Evolutionary conservation across 2,113 vertebrate genomes (phyloP), one percentile per base, ranked within the genome.

Genomic region (Xiphophorus couchianus): DNA sequence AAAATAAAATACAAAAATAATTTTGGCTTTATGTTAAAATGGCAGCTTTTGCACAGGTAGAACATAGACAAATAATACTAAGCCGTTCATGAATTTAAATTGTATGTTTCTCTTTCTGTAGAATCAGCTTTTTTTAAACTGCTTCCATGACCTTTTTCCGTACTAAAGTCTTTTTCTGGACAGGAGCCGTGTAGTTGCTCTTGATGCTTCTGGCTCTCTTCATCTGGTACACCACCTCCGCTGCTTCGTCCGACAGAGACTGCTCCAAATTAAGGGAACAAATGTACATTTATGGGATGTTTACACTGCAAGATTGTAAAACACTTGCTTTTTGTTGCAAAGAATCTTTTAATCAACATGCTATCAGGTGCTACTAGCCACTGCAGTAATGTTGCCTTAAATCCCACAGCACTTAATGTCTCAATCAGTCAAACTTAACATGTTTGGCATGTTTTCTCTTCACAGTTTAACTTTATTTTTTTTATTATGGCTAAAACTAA

Each of bases 201-300:
- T 8, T 74, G 75, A 68, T 73, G 15, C 92, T 95, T 73, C 83
- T 90, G 10, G 88, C 94, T 73, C 93, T 91, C 85, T 89, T 95
- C 93, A 95, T 89, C 75, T 93, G 93, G 83, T 93, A 95, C n/a
- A 95, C 89, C 28, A 93, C 85, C 2, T 91, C 90, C 1, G 94
- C 94, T 17, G 91, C 93, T 69, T 94, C 92, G 28, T 95, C 94
- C 17, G 94, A 93, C 17, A 95, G 83, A 22, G 58, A 68, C 92
- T 94, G 84, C 19, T 39, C 30, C 27, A 25, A 19, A 29, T 73
- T 13, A 27, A 29, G 1, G 8, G 0, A 8, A 58, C 42, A 42
- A 28, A 60, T 63, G 3, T 71, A 27, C 62, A 63, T 13, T 11
- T 5, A 67, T 12, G 3, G 15, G 0, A 2, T 17, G 8, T 39